These are phyloP conservation scores for Candoia aspera DNA, from an alignment of 2,113 vertebrate species.

Conservation along the genomic window DNA sequence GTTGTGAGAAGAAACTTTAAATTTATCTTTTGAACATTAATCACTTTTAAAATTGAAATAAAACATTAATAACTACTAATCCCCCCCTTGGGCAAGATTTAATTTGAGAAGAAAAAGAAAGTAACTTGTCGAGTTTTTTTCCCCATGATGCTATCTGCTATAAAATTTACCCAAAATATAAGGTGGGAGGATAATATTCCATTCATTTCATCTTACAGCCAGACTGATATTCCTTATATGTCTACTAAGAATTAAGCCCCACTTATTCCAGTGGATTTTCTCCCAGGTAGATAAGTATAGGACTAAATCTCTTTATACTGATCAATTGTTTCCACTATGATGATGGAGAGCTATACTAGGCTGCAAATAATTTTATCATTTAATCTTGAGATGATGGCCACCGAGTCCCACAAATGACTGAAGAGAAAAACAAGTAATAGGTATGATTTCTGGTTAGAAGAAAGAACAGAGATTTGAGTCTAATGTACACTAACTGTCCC, in stretches of 20 bases:
- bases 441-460: not conserved
- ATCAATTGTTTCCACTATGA: not conserved
- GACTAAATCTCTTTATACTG: not conserved
- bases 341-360: not conserved
- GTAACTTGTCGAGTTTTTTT: conserved; percentile 52
- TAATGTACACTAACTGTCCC: not conserved
- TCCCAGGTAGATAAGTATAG: not conserved
- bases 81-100: conserved; percentile 57
- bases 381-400: not conserved
- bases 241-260: not conserved
- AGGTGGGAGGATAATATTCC: not conserved
- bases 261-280: not conserved
- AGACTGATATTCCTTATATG: not conserved
- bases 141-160: conserved; percentile 47
- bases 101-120: conserved; percentile 67
- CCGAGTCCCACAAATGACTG: not conserved
- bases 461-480: not conserved
- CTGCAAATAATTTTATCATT: not conserved
- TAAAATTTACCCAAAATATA: not conserved
- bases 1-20: conserved; percentile 54
- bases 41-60: conserved; percentile 60
- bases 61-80: conserved; percentile 71
- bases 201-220: not conserved
- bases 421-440: not conserved
- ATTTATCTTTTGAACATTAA: conserved; percentile 65